phyloP scores from a whole-genome alignment of 2,797 vertebrate genomes.

The Lacerta agilis region DNA sequence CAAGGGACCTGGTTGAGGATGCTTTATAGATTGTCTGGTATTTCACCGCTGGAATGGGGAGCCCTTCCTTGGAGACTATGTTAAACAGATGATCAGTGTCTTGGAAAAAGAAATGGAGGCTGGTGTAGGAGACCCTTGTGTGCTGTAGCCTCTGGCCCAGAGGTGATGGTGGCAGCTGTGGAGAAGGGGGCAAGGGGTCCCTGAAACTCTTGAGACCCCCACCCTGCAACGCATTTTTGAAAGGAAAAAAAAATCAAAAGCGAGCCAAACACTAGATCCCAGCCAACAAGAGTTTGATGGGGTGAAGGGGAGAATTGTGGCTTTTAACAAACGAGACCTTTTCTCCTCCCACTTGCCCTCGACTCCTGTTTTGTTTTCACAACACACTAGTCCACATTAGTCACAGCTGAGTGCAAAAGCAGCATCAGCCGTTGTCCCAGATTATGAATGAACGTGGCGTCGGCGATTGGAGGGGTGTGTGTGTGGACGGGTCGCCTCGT shows the following conservation, averaged over 20 bases:
- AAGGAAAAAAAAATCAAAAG: not conserved
- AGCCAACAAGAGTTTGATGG: not conserved
- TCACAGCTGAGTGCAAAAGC: too few relatives aligned
- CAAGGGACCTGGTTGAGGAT: not conserved
- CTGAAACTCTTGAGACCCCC: not conserved
- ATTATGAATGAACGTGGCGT: too few relatives aligned
- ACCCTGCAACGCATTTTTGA: not conserved
- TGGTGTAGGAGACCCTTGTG: not conserved
- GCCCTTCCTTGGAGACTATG: not conserved
- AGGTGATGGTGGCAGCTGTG: not conserved
- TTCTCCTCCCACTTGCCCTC: too few relatives aligned
- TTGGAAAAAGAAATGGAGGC: not conserved
- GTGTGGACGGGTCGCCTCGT: rapidly evolving
- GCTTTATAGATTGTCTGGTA: too few relatives aligned
- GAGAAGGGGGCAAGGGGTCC: not conserved
- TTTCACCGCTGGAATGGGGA: not conserved
- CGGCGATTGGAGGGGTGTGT: too few relatives aligned
- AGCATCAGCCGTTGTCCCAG: not conserved
- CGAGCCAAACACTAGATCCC: not conserved
- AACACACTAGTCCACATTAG: too few relatives aligned
- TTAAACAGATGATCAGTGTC: not conserved
- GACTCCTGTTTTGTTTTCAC: too few relatives aligned
- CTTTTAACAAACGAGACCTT: too few relatives aligned
- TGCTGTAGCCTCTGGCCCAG: not conserved
- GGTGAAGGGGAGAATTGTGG: not conserved